Base-by-base conservation (phyloP, 2,113 vertebrate genomes). In the Apodemus speciosus region DNA sequence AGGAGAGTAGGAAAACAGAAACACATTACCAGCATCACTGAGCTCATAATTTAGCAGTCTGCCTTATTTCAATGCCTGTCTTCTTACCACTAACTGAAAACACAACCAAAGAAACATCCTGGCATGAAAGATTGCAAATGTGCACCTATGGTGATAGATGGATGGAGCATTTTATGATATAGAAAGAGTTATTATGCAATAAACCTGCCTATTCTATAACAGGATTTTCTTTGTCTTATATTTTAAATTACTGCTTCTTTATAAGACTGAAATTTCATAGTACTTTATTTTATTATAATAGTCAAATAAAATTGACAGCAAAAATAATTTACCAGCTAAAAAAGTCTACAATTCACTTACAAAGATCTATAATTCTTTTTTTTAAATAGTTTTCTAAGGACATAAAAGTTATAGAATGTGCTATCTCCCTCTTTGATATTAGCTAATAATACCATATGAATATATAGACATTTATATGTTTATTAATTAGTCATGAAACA, bases 171-270 rank as follows among this genome's bases (percentile, higher is more conserved):
- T 72, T 95, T 86, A 56, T 62, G 91, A 91, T 85, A 85, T 51
- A 90, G 66, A 46, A 40, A 87, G 77, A 62, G 0, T 90, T 76
- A 88, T 46, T 91, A 43, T 81, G 16, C 51, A 75, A 73, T 77
- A 94, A 88, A 81, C 3, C 14, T 72, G 91, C 68, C n/a, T 49
- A 23, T 95, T 95, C 38, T 60, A 11, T 68, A 94, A 81, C 53
- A 60, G 76, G 62, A 27, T 81, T 90, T 66, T 20, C n/a, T 76
- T 58, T 90, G 43, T 49, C 27, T 80, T 16, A 58, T 49, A 35
- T 43, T 92, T 92, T 80, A 62, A 93, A 92, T 79, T 90, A 88
- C 32, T 77, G 32, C 38, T 94, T 77, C 7, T 88, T 92, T 56
- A 20, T 84, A 72, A 85, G 32, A 75, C 56, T 75, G 32, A 86